Evolutionary conservation across 2,113 vertebrate species (phyloP).

Genomic region (Cebidichthys violaceus): DNA sequence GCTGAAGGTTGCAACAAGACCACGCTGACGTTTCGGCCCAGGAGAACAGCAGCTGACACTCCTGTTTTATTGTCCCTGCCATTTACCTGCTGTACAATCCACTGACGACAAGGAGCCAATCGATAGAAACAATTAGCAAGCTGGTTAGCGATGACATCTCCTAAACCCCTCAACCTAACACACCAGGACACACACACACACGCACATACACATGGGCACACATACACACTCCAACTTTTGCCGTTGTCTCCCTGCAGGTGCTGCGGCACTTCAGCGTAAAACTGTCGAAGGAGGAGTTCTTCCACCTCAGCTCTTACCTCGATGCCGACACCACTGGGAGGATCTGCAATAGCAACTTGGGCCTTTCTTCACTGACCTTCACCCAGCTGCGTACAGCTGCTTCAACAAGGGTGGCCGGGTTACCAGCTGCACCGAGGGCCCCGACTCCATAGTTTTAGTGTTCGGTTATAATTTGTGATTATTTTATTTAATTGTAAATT

Average conservation of each 20-base stretch:
- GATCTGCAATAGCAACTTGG: conserved; percentile 83
- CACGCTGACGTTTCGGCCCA: conserved; percentile 43
- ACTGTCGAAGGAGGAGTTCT: conserved; percentile 83
- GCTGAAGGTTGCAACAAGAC: conserved; percentile 56
- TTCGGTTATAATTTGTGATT: background rate
- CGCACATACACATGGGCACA: background rate
- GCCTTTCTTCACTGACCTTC: conserved; percentile 81
- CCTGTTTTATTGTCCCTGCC: conserved; percentile 40
- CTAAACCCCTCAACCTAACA: background rate
- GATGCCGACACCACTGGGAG: conserved; percentile 83
- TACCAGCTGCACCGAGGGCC: background rate
- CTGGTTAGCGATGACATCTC: conserved; percentile 8
- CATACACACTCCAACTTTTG: background rate
- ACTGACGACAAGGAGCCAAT: conserved; percentile 22
- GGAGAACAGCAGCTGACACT: conserved; percentile 53
- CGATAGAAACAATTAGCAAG: conserved; percentile 53
- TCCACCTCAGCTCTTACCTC: conserved; percentile 82
- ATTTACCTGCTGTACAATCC: conserved; percentile 19
- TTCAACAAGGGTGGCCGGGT: background rate
- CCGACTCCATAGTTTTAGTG: too few species aligned
- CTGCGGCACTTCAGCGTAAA: conserved; percentile 75
- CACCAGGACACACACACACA: background rate
- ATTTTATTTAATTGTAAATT: background rate
- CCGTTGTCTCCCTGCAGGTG: conserved; percentile 72
- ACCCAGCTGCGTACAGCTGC: background rate